These are phyloP conservation scores for Syrmaticus mikado DNA, from an alignment of 2,113 vertebrate species.

Conservation along the genomic window DNA sequence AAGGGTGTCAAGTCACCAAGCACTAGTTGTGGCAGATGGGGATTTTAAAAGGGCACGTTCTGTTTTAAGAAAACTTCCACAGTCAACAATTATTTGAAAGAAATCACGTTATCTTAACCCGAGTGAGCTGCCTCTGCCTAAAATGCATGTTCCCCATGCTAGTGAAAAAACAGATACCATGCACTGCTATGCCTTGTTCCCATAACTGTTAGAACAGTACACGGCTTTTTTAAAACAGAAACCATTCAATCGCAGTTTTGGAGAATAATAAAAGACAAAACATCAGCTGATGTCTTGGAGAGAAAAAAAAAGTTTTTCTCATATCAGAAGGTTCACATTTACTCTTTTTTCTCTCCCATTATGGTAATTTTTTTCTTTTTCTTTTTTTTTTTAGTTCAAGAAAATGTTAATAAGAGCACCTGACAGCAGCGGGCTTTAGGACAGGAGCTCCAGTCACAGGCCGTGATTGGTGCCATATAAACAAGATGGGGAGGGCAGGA, in stretches of 20 bases:
- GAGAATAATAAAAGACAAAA: background rate
- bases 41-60: background rate
- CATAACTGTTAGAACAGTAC: background rate
- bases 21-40: background rate
- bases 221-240: background rate
- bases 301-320: background rate
- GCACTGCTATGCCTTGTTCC: background rate
- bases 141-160: background rate
- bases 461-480: background rate
- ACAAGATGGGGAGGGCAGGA: background rate
- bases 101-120: background rate
- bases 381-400: background rate
- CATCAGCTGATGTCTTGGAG: background rate
- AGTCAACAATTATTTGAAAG: background rate
- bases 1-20: background rate
- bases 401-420: background rate
- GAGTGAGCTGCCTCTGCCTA: background rate
- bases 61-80: background rate
- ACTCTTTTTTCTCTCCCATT: background rate
- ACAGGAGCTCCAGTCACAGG: fast-evolving
- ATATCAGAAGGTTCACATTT: background rate
- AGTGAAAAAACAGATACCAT: background rate
- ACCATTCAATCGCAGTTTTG: background rate
- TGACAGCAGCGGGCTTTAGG: background rate
- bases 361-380: background rate